Evolutionary conservation across 1,140 invertebrate species (phyloP).

Genomic region (Temnothorax nylanderi): DNA sequence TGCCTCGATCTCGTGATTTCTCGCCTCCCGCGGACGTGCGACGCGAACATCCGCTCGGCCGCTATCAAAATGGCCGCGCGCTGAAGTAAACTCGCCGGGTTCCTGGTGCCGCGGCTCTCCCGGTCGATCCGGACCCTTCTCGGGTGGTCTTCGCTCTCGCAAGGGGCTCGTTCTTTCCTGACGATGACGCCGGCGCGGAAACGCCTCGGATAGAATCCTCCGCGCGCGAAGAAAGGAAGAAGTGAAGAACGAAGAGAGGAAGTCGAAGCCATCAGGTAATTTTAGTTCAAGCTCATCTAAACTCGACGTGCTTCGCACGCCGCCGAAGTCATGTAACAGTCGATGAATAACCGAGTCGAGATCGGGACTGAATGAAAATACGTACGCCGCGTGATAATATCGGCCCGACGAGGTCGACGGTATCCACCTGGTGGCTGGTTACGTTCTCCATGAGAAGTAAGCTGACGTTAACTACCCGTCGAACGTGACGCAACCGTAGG

Average conservation of each 20-base stretch:
- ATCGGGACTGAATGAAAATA: constrained; percentile 31
- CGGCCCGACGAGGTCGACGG: constrained; percentile 37
- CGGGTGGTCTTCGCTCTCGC: background rate
- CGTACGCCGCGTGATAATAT: constrained; percentile 25
- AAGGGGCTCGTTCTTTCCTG: background rate
- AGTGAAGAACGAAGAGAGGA: background rate
- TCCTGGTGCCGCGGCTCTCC: background rate
- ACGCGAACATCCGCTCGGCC: constrained; percentile 61
- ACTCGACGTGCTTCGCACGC: background rate
- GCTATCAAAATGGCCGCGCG: constrained; percentile 81
- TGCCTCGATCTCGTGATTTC: constrained; percentile 29
- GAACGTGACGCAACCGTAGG: constrained; percentile 12
- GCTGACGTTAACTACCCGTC: background rate
- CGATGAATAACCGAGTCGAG: background rate
- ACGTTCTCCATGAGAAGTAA: constrained; percentile 42
- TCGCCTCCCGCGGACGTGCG: constrained; percentile 33
- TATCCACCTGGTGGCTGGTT: constrained; percentile 10
- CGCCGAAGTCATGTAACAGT: background rate
- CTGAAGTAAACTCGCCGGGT: constrained; percentile 59
- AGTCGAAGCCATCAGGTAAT: background rate
- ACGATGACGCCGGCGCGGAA: constrained; percentile 16
- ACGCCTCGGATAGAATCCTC: constrained; percentile 14
- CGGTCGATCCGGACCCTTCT: background rate
- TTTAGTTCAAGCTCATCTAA: background rate
- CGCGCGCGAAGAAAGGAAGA: background rate